Percentiles rank a stretch among this genome's conserved stretches.
These are phyloP conservation scores for Apamea crenata DNA, from an alignment of 2,888 invertebrate genomes.

Conservation along the genomic window DNA sequence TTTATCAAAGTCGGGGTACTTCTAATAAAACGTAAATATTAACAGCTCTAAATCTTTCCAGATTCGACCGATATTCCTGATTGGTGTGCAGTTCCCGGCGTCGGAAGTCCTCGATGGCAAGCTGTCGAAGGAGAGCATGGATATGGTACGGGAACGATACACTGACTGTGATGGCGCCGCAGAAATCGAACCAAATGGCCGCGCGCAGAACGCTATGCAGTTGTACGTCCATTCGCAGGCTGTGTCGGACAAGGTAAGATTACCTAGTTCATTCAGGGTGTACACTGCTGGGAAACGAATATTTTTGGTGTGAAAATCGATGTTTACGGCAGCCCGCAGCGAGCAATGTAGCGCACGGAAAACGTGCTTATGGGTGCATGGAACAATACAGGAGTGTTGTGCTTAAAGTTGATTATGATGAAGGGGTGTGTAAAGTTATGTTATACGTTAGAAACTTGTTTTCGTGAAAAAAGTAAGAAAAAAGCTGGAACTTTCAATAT, in stretches of 20 bases:
- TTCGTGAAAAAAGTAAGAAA: not conserved
- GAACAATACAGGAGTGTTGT: not conserved
- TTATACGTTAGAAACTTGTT: not conserved
- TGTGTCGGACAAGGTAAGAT: slow-evolving; percentile 90
- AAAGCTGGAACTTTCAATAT: not conserved
- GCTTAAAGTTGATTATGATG: not conserved
- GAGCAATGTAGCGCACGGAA: not conserved
- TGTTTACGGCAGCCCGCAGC: not conserved
- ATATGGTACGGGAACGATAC: slow-evolving; percentile 73
- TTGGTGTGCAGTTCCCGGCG: slow-evolving; percentile 84
- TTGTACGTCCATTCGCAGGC: slow-evolving; percentile 88
- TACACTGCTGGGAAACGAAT: not conserved
- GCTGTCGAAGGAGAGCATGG: slow-evolving; percentile 74
- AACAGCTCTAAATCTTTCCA: slow-evolving; percentile 66
- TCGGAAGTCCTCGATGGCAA: slow-evolving; percentile 84
- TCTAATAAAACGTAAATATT: not conserved
- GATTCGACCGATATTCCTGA: slow-evolving; percentile 90
- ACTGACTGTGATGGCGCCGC: slow-evolving; percentile 67
- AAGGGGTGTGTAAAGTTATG: no score
- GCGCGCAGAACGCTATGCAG: slow-evolving; percentile 88
- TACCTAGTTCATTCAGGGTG: not conserved
- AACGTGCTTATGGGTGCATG: not conserved
- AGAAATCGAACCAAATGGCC: slow-evolving; percentile 78
- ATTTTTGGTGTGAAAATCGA: not conserved
- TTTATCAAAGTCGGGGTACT: not conserved